Evolutionary conservation across 2,113 vertebrate genomes (phyloP), one percentile per base, ranked within the genome.

Genomic region (Harpagus bidentatus): DNA sequence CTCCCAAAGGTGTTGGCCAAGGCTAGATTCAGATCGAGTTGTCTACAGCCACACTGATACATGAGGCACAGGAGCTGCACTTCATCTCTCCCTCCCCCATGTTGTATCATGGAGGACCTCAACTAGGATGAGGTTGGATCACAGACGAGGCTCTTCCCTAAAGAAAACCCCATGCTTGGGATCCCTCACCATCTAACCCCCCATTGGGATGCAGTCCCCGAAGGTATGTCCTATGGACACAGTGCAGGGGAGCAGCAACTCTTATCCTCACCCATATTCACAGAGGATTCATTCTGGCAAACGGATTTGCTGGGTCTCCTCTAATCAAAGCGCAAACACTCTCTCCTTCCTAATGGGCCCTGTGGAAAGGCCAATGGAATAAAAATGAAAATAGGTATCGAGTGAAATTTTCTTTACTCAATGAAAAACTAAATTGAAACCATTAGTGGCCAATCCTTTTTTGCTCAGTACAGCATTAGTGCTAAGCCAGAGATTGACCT

Each of bases 351-450:
- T 82, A 86, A 77, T 45, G 52, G 76, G 43, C 58, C 34, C 14
- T 0, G 3, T 47, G 43, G 90, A 96, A 94, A 95, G 71, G 90
- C 92, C 95, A 80, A 80, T 7, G 22, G 90, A 95, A 96, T 95
- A 84, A 95, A 97, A 96, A 95, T 82, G 86, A 96, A 95, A 97
- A 97, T 47, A 86, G 86, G 43, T 95, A 97, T 77, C 3, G n/a
- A 97, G 69, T 92, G 53, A 95, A 93, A 95, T 95, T 86, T 91
- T 83, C 86, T 95, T 82, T 79, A 90, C 91, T 90, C 82, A 36
- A 43, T 20, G 69, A 93, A 93, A 96, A 97, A 69, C 92, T 84
- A 97, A 97, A 97, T 96, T 90, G 96, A 96, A 97, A 93, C 95
- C 95, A 95, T 97, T 96, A 97, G 79, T 47, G 65, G 91, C 69